phyloP scores from a whole-genome alignment of 2,888 invertebrate species.

The Heterodera filipjevi region DNA sequence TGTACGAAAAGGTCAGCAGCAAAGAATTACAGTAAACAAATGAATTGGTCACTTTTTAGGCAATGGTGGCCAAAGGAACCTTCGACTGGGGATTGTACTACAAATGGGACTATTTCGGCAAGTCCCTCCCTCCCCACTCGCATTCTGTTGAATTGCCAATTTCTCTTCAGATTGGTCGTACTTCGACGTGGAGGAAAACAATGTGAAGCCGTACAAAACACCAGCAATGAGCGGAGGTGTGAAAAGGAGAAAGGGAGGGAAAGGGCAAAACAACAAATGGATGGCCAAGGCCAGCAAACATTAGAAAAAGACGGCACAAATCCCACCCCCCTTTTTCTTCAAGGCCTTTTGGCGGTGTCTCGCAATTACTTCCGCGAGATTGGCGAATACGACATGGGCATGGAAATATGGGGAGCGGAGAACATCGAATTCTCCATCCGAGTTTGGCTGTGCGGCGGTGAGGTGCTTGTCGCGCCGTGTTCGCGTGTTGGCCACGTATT shows the following conservation, averaged over 20 bases:
- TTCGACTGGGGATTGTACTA: conserved; percentile 99
- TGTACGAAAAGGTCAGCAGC: conserved; percentile 75
- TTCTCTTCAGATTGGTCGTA: conserved; percentile 73
- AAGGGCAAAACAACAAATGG: background rate
- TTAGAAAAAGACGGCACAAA: background rate
- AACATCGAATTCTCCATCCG: conserved; percentile 92
- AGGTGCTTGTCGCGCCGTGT: conserved; percentile 90
- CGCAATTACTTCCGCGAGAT: conserved; percentile 95
- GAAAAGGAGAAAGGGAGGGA: background rate
- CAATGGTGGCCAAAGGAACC: conserved; percentile 71
- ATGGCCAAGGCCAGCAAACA: too few species aligned
- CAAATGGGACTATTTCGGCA: conserved; percentile 77
- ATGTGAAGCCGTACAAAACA: conserved; percentile 60
- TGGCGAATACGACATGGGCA: conserved; percentile 96
- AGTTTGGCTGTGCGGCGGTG: conserved; percentile 96
- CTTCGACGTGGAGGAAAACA: conserved; percentile 74
- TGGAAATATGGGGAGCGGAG: conserved; percentile 99
- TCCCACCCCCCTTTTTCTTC: background rate
- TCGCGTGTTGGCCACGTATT: conserved; percentile 96
- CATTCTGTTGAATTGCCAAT: background rate
- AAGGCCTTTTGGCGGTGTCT: conserved; percentile 84
- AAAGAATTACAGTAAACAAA: background rate
- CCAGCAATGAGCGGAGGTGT: conserved; percentile 75
- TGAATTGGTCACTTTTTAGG: background rate
- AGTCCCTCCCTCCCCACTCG: background rate